Conservation (phyloP, 2,113 vertebrate genomes). For the Brevimyrus niger region DNA sequence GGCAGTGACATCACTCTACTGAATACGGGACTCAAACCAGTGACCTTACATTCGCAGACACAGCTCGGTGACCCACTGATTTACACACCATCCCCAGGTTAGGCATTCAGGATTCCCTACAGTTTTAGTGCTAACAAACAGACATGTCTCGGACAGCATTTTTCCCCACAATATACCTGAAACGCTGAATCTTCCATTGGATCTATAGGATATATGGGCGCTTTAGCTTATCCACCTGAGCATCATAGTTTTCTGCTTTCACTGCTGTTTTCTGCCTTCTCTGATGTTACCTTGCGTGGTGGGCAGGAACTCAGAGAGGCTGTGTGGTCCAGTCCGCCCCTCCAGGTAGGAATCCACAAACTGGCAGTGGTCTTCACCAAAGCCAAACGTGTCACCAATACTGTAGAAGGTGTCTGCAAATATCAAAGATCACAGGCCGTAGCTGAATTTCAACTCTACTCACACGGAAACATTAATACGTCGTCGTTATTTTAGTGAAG, state of each 20-base stretch:
- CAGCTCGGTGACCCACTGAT: not conserved
- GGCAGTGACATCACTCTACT: not conserved
- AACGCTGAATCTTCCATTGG: not conserved
- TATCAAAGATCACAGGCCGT: not conserved
- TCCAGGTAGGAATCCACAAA: conserved; percentile 96
- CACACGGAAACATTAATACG: not conserved
- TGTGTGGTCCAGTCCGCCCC: conserved; percentile 83
- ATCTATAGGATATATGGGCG: not conserved
- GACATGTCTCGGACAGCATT: not conserved
- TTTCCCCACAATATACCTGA: not conserved
- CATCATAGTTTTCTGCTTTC: not conserved
- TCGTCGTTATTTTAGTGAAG: not conserved
- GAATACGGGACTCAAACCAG: not conserved
- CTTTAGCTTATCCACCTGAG: not conserved
- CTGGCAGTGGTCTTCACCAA: conserved; percentile 95
- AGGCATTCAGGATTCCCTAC: not conserved
- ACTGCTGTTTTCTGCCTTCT: not conserved
- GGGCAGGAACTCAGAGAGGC: conserved; percentile 70
- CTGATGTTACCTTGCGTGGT: conserved; percentile 71
- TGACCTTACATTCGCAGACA: not conserved
- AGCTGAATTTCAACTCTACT: not conserved
- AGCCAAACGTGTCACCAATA: conserved; percentile 85
- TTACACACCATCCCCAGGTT: not conserved
- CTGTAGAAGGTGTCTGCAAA: conserved; percentile 85
- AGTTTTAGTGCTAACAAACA: not conserved